Evolutionary conservation across 2,888 invertebrate genomes (phyloP), one percentile per base, ranked within the genome.

Genomic region (Hedya salicella): DNA sequence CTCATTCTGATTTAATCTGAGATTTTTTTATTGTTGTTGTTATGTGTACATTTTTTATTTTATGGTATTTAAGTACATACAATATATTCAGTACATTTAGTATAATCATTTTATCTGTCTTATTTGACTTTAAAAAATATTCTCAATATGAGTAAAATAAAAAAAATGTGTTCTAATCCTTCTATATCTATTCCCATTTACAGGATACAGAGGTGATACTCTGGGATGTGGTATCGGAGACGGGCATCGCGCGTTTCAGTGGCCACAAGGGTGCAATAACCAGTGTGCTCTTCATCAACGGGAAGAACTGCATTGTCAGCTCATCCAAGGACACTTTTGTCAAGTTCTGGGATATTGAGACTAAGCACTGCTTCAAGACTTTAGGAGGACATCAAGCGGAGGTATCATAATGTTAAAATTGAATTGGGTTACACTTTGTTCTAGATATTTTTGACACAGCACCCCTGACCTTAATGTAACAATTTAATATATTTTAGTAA

Each of bases 291-390:
- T 97, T 97, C 77, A 93, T 97, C 83, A 93, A 94, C 65, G 91
- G 95, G 64, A 93, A 94, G 72, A 94, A 95, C 72, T 93, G 95
- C 70, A 84, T 97, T 8, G 93, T 98, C 6, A 96, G 97, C 75
- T 94, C 96, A 40, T 98, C 98, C 0, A 98, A 98, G 85, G 99
- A 99, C 83, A 96, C 97, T 8, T 97, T 97, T 83, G 95, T 99
- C 0, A 99, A 99, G 86, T 98, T 99, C 84, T 99, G 99, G 99
- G 98, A 99, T 85, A 93, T 99, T 71, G 96, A 97, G 73, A 98
- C 98, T 5, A 97, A 98, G 76, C 97, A 98, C 79, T 99, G 99
- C 85, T 99, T 99, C 79, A 97, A 97, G 85, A 99, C 99, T 2
- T 92, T 99, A 56, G 95, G 97, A 44, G 98, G 97, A 66, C 96